Evolutionary conservation across 2,888 invertebrate genomes (phyloP), one percentile per base, ranked within the genome.

Genomic region (Erebia aethiops): DNA sequence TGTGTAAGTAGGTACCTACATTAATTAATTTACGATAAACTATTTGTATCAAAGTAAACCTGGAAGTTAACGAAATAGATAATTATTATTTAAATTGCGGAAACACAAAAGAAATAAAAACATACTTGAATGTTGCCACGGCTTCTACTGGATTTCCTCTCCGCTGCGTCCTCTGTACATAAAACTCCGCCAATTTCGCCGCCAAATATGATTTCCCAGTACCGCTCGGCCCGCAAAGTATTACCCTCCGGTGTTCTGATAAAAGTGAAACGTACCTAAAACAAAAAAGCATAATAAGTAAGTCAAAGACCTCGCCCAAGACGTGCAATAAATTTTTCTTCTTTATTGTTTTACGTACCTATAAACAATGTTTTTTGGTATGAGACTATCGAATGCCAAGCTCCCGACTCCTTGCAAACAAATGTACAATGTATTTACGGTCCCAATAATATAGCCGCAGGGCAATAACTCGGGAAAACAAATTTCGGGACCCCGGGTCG

Each of bases 161-260:
- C 3, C 96, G 95, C 74, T 96, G 96, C 52, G 95, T 95, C 74
- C 96, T 95, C 76, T 97, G 96, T 2, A 97, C 98, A 77, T 99
- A 95, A 85, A 98, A 99, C 85, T 99, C 98, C 0, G 99, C 99
- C 66, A 99, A 93, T 84, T 98, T 97, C 43, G 98, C 97, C 9
- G 99, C 99, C 77, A 99, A 93, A 87, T 98, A 99, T 0, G 98
- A 98, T 90, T 99, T 99, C 18, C 99, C 99, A 0, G 99, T 99
- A 58, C 99, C 99, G 82, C 97, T 97, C 1, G 99, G 99, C 0
- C 99, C 99, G 89, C 98, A 99, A 16, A 99, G 93, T 76, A 99
- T 99, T 74, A 99, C 96, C 62, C 99, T 94, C 41, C 98, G 95
- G 87, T 99, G 98, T 84, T 99, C 99, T 67, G 97, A 96, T 75